Base-by-base conservation (phyloP, 2,888 invertebrate genomes). In the Drosophila multiciliata region DNA sequence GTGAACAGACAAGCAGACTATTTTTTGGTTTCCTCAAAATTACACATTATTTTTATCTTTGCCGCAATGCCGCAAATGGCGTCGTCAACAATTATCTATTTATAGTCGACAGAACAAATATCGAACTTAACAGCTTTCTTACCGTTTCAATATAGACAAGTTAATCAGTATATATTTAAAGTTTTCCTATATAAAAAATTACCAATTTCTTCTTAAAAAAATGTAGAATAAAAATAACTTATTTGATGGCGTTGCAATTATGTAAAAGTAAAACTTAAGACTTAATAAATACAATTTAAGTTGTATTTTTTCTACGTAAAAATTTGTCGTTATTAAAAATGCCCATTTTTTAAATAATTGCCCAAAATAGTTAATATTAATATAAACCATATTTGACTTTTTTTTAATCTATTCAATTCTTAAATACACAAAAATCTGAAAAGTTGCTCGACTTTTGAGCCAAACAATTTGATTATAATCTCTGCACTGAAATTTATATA, bases 11-110 rank as follows among this genome's bases (percentile, higher is more conserved):
- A 35, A 15, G 61, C 45, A 23, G 32, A 45, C 3, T 38, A 29
- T 29, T 49, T 33, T 26, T 26, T 73, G 42, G 38, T 40, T 20
- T 45, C 23, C 26, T 12, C 26, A 32, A n/a, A 38, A 59, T 62
- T 36, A 3, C 17, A 54, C 53, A 61, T 66, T 83, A 83, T 84
- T 80, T 64, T 72, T 88, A 84, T 85, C 83, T 85, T 78, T 81
- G 78, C 81, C 69, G 76, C 89, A 85, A 75, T 78, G 78, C 75
- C 64, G 72, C 61, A 70, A 85, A 83, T 79, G 81, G 79, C 66
- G 50, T 57, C 54, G 72, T 72, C 83, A 63, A 45, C 57, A 82
- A 82, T 73, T 82, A 73, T 64, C 59, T 67, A 81, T 78, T 81
- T 71, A 65, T 69, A 38, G 53, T 50, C 55, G 58, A 5, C 29